Evolutionary conservation across 2,888 invertebrate species (phyloP).

Genomic region (Hyposoter dolosus): DNA sequence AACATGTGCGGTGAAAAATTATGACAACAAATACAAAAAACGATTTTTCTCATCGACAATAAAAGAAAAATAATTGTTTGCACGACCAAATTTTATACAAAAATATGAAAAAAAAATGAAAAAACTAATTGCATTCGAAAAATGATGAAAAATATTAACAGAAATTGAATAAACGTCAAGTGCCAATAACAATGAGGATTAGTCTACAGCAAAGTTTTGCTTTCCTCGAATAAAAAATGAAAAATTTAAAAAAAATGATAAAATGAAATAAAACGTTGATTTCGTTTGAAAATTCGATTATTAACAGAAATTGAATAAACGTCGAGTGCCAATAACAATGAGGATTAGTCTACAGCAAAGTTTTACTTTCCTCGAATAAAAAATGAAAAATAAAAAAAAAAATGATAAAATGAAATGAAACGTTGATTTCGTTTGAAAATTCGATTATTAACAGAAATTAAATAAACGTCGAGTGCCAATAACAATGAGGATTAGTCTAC

Average conservation of each 20-base stretch:
- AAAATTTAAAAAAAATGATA: neutral
- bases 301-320: neutral
- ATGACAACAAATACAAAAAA: neutral
- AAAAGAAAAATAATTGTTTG: neutral
- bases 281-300: conserved; percentile 1
- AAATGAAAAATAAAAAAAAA: neutral
- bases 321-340: neutral
- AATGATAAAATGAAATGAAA: neutral
- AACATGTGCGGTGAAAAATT: neutral
- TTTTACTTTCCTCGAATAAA: neutral
- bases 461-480: neutral
- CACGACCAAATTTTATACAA: neutral
- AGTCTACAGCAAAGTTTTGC: neutral
- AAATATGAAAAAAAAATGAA: neutral
- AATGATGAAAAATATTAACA: neutral
- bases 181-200: neutral
- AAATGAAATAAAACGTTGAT: neutral
- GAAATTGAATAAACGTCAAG: neutral
- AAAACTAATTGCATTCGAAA: neutral
- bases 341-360: neutral
- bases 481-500: neutral
- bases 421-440: neutral
- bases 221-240: neutral
- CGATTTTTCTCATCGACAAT: neutral
- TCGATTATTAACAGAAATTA: neutral